These are phyloP conservation scores for Notarius lentiginosus DNA, from an alignment of 2,113 vertebrate species.

Conservation along the genomic window DNA sequence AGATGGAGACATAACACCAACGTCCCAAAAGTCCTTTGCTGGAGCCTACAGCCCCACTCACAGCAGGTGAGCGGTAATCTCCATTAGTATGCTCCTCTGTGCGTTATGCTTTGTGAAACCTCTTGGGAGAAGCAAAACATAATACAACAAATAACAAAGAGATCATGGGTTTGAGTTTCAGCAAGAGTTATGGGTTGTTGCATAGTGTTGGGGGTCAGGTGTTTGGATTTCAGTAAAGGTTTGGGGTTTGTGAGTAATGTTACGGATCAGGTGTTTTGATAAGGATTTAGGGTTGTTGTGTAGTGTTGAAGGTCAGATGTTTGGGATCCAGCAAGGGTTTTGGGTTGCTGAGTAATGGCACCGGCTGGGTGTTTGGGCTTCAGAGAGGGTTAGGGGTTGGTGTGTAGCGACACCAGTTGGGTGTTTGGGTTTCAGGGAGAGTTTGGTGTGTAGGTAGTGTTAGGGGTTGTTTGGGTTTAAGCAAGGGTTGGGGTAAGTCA, in stretches of 20 bases:
- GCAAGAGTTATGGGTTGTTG: neutral
- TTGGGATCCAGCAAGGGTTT: neutral
- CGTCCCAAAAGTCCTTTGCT: constrained; percentile 71
- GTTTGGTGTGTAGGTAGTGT: too few relatives aligned
- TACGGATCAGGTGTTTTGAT: neutral
- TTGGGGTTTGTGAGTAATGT: neutral
- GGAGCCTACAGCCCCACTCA: constrained; percentile 79
- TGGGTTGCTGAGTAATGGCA: neutral
- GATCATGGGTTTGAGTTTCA: neutral
- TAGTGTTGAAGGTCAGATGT: neutral
- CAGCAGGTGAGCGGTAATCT: constrained; percentile 77
- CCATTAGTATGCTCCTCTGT: neutral
- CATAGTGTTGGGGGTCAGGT: neutral
- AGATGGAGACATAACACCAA: constrained; percentile 58
- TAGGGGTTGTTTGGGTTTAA: neutral
- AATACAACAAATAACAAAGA: neutral
- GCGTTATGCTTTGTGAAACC: neutral
- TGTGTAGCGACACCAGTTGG: neutral
- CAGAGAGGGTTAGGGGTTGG: neutral
- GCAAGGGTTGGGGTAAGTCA: neutral
- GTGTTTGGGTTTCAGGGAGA: neutral
- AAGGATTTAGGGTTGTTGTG: too few relatives aligned
- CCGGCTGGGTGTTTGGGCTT: neutral
- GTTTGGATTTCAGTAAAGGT: neutral
- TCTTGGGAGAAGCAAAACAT: neutral